Base-by-base conservation (phyloP, 2,113 vertebrate genomes). In the Hassar affinis region DNA sequence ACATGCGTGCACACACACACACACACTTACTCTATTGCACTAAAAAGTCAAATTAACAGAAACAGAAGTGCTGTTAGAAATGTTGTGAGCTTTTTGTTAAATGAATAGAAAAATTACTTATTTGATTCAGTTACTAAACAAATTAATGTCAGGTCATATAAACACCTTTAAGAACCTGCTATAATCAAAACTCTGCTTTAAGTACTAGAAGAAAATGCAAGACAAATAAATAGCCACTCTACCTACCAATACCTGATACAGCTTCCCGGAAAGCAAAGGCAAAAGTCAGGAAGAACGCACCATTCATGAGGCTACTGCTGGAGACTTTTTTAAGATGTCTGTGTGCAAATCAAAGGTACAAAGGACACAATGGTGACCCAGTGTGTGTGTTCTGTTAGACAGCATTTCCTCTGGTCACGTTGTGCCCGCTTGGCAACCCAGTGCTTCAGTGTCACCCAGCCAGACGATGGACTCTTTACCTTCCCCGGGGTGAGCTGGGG, bases 381-480 rank as follows among this genome's bases (percentile, higher is more conserved):
- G 10, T 54, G 17, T 84, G 49, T 1, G n/a, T 15, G 49, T 76
- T 56, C 47, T 62, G 69, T 74, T 79, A 80, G 75, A 45, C 22
- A 79, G 17, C 79, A 59, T n/a, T 71, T 30, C 10, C 64, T 78
- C 20, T 86, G 52, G 61, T 64, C 61, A 47, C 59, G 30, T 17
- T 69, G 71, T 81, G 80, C 20, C 75, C 72, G 25, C 11, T 76
- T 57, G 66, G 72, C 82, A 64, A 74, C 42, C 22, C 61, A 45
- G 80, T 45, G 35, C 64, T 72, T 35, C 71, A 45, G 15, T 64
- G n/a, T 82, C 56, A 80, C n/a, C 27, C 59, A 54, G 47, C 38
- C 81, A 83, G 79, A 78, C 64, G 20, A 78, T 80, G 81, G 85
- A 83, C 83, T 80, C 57, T 86, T 87, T 78, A 86, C 85, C 88